A percentile compares a stretch with the other conserved stretches of the same genome.
These are phyloP conservation scores for Cephus pulcher DNA, from an alignment of 2,888 invertebrate genomes.

Conservation along the genomic window DNA sequence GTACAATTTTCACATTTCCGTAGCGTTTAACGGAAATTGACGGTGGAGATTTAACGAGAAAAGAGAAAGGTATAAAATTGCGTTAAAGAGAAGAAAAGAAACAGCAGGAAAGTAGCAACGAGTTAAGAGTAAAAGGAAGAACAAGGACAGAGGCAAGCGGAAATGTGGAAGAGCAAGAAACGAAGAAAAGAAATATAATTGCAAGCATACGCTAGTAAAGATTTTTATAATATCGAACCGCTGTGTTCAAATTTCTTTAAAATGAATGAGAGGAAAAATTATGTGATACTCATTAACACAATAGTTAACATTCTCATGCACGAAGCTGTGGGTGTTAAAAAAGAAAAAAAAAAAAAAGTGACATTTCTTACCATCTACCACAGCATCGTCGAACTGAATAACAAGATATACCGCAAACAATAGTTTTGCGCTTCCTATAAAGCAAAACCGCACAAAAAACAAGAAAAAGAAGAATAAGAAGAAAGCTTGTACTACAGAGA, in stretches of 20 bases:
- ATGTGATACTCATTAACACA: constrained; percentile 17
- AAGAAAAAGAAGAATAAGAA: neutral
- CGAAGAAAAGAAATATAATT: constrained; percentile 19
- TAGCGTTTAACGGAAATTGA: constrained; percentile 28
- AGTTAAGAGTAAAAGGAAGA: constrained; percentile 20
- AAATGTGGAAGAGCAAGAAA: constrained; percentile 23
- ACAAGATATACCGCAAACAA: neutral
- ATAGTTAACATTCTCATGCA: constrained; percentile 14
- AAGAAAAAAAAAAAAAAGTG: neutral
- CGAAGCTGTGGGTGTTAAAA: neutral
- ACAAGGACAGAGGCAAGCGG: constrained; percentile 15
- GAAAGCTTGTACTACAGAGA: neutral
- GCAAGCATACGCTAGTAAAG: constrained; percentile 34
- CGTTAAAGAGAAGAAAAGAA: constrained; percentile 14
- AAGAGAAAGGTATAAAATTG: constrained; percentile 10
- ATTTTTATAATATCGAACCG: constrained; percentile 44
- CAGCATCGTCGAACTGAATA: neutral
- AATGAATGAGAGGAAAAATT: constrained; percentile 9
- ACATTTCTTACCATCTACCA: neutral
- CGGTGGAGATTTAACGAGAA: constrained; percentile 16
- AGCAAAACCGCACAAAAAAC: neutral
- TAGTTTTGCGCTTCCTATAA: neutral
- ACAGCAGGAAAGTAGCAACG: constrained; percentile 16
- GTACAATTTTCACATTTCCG: constrained; percentile 45
- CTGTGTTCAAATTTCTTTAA: constrained; percentile 48